Percentiles rank a stretch among this genome's conserved stretches.
These are phyloP conservation scores for Macrosiphum euphorbiae DNA, from an alignment of 2,888 invertebrate genomes.

Conservation along the genomic window DNA sequence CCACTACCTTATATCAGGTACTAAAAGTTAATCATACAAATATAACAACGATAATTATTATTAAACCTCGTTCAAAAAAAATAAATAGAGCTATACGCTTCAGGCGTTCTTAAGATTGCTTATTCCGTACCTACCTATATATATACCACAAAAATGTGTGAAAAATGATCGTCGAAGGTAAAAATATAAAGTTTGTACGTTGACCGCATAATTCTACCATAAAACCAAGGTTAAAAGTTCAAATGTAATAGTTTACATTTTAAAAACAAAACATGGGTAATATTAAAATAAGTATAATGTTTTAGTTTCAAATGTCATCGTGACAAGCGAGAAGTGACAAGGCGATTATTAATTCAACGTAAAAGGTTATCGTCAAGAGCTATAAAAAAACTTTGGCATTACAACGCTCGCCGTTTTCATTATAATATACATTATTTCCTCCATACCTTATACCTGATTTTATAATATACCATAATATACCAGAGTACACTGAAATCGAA, in stretches of 20 bases:
- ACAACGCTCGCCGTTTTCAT: background rate
- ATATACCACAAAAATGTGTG: background rate
- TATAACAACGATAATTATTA: background rate
- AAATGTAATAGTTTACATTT: background rate
- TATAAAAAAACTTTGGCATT: background rate
- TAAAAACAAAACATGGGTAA: background rate
- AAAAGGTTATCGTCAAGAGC: conserved; percentile 2
- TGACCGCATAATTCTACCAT: background rate
- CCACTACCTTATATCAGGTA: no score
- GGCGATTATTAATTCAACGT: background rate
- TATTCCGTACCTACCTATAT: background rate
- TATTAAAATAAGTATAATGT: background rate
- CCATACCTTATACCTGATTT: background rate
- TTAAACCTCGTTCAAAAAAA: background rate
- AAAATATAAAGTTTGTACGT: background rate
- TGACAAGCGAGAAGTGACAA: background rate
- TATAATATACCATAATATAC: background rate
- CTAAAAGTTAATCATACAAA: background rate
- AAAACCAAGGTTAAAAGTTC: background rate
- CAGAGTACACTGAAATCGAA: background rate
- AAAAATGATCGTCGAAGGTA: background rate
- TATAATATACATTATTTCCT: background rate
- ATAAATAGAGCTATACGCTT: background rate
- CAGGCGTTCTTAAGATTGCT: background rate
- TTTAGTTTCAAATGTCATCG: background rate